phyloP scores from a whole-genome alignment of 2,888 invertebrate species.

The Callimorpha dominula region DNA sequence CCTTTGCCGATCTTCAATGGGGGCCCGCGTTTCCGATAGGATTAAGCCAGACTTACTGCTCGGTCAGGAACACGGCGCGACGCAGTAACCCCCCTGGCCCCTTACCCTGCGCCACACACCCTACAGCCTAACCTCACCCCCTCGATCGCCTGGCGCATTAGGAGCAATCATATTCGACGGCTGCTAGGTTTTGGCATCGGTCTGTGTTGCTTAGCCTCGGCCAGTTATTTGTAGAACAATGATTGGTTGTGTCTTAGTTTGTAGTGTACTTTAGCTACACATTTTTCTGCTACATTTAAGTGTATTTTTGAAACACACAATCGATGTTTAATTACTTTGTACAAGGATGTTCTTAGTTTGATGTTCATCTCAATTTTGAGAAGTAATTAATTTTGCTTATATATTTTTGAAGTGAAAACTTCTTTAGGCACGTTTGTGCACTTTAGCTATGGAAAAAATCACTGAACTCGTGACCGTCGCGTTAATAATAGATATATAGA shows the following conservation, averaged over 20 bases:
- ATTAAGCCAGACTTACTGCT: slow-evolving; percentile 87
- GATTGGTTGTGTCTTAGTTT: slow-evolving; percentile 82
- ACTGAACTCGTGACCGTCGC: too few relatives aligned
- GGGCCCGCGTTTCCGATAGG: slow-evolving; percentile 85
- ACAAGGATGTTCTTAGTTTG: slow-evolving; percentile 9
- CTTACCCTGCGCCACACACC: slow-evolving; percentile 53
- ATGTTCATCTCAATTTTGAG: background rate
- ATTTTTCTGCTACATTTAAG: slow-evolving; percentile 52
- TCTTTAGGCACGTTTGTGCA: too few relatives aligned
- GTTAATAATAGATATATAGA: too few relatives aligned
- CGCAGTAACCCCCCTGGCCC: slow-evolving; percentile 66
- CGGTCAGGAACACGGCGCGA: slow-evolving; percentile 84
- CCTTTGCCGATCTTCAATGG: slow-evolving; percentile 82
- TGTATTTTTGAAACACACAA: slow-evolving; percentile 22
- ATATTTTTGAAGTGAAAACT: too few relatives aligned
- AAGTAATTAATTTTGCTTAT: background rate
- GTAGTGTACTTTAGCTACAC: slow-evolving; percentile 63
- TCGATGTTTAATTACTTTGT: slow-evolving; percentile 13
- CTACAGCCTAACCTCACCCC: slow-evolving; percentile 56
- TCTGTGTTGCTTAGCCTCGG: slow-evolving; percentile 81
- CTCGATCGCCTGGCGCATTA: slow-evolving; percentile 76
- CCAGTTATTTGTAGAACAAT: slow-evolving; percentile 82
- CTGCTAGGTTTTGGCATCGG: slow-evolving; percentile 84
- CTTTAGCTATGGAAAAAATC: too few relatives aligned
- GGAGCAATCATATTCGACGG: slow-evolving; percentile 86